Conservation (phyloP, 2,888 invertebrate species). For the Harpagoxenus sublaevis region DNA sequence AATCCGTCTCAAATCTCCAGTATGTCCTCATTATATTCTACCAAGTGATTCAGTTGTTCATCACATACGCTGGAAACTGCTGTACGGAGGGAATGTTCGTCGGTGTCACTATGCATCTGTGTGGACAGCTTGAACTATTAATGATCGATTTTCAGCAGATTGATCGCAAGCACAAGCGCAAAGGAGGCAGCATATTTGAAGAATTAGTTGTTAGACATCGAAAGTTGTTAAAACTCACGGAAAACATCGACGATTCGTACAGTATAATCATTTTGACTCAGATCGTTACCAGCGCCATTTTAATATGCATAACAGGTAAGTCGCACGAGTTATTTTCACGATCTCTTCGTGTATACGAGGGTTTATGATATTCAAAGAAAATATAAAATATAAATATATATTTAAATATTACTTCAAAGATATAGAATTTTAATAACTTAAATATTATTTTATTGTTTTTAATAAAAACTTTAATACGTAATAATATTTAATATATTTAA, state of each 20-base stretch:
- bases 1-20: conserved; percentile 57
- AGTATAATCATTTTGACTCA: conserved; percentile 72
- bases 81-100: conserved; percentile 73
- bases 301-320: conserved; percentile 69
- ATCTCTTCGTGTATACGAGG: not conserved
- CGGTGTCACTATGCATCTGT: conserved; percentile 72
- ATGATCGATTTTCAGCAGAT: conserved; percentile 56
- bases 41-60: conserved; percentile 62
- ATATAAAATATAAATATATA: not conserved
- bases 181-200: conserved; percentile 30
- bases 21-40: conserved; percentile 60
- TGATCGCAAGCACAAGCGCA: not conserved
- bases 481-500: not conserved
- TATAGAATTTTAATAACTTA: not conserved
- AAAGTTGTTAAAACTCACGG: conserved; percentile 64
- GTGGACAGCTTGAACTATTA: conserved; percentile 75
- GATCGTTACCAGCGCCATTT: conserved; percentile 66
- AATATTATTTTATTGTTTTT: not conserved
- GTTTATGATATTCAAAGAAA: not conserved
- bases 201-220: conserved; percentile 66
- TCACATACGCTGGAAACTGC: conserved; percentile 64
- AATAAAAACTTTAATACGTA: not conserved
- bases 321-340: not conserved
- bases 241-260: conserved; percentile 66
- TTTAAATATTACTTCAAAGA: not conserved